Evolutionary conservation across 2,113 vertebrate genomes (phyloP).

Genomic region (Perca flavescens): DNA sequence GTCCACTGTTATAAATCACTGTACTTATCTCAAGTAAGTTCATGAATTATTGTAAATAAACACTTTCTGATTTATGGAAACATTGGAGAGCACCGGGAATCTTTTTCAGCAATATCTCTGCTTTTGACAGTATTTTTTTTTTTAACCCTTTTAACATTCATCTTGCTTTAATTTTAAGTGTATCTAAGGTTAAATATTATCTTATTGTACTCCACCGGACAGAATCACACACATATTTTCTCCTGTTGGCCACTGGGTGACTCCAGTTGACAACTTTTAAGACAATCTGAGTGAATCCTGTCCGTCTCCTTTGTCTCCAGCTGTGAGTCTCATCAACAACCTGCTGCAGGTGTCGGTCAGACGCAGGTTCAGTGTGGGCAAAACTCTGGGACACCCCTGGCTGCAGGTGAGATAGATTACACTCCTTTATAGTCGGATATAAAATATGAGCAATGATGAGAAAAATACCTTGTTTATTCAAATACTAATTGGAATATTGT

Average conservation of each 20-base stretch:
- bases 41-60: neutral
- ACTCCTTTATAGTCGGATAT: neutral
- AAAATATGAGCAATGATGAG: too few species aligned
- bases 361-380: slow-evolving; percentile 82
- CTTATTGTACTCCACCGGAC: neutral
- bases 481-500: neutral
- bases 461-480: too few species aligned
- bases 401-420: slow-evolving; percentile 73
- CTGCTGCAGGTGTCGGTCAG: slow-evolving; percentile 84
- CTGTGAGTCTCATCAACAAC: slow-evolving; percentile 85
- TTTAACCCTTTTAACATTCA: neutral
- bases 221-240: neutral
- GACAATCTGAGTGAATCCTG: neutral
- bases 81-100: neutral
- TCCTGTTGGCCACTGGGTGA: slow-evolving; percentile 39
- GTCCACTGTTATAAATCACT: too few species aligned
- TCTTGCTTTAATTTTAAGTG: neutral
- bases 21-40: neutral
- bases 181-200: neutral
- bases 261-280: neutral
- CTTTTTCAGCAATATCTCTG: neutral
- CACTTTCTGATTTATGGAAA: neutral
- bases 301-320: slow-evolving; percentile 48
- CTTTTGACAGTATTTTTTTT: neutral
- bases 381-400: slow-evolving; percentile 83